phyloP scores from a whole-genome alignment of 1,140 invertebrate species.

The Drosophila mayri region DNA sequence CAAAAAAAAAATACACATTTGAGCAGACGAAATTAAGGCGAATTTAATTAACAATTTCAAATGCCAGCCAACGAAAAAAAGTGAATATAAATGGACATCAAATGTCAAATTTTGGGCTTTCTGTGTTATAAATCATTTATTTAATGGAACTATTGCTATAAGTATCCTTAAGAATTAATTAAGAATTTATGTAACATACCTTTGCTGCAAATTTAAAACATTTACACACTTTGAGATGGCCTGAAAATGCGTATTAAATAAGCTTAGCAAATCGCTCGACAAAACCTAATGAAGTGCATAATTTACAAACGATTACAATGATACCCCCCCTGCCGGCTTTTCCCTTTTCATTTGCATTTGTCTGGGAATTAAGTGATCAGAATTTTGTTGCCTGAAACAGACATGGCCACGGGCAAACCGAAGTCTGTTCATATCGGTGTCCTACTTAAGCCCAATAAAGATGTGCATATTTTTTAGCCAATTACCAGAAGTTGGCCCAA shows the following conservation, averaged over 20 bases:
- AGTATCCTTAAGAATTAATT: not conserved
- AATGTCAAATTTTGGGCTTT: not conserved
- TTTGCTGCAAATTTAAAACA: not conserved
- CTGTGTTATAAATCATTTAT: not conserved
- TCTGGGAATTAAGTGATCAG: slow-evolving; percentile 40
- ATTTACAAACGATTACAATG: slow-evolving; percentile 55
- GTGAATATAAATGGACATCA: not conserved
- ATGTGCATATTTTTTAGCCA: slow-evolving; percentile 52
- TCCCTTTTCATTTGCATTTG: slow-evolving; percentile 23
- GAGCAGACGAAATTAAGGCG: slow-evolving; percentile 21
- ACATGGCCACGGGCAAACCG: not conserved
- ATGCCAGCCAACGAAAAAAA: not conserved
- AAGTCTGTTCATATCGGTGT: slow-evolving; percentile 17
- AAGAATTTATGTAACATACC: too few relatives aligned
- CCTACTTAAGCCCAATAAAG: slow-evolving; percentile 48
- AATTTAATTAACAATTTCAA: slow-evolving; percentile 21
- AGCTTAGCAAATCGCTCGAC: slow-evolving; percentile 22
- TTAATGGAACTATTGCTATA: too few relatives aligned
- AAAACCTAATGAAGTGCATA: slow-evolving; percentile 60
- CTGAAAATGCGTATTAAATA: not conserved
- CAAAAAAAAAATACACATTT: slow-evolving; percentile 7
- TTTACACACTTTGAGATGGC: not conserved
- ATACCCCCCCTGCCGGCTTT: not conserved
- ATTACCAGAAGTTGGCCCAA: slow-evolving; percentile 34
- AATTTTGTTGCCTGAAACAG: slow-evolving; percentile 46